These are phyloP conservation scores for Melinopterus prodromus DNA, from an alignment of 2,888 invertebrate species.

Conservation along the genomic window DNA sequence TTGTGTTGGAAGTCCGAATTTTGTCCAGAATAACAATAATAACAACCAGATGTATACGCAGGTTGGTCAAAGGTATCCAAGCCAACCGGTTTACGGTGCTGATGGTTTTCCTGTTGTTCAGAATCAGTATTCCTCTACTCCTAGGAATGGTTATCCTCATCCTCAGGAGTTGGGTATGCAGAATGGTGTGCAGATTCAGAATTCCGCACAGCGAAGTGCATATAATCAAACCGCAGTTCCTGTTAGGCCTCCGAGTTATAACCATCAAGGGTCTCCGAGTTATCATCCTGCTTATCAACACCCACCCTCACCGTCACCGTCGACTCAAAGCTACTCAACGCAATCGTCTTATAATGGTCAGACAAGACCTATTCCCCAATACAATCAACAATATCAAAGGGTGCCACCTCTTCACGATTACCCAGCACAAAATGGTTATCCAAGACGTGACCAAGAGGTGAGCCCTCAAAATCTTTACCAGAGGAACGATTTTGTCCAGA, in stretches of 20 bases:
- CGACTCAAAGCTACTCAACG: conserved; percentile 45
- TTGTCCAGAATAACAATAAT: background rate
- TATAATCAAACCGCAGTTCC: background rate
- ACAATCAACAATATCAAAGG: conserved; percentile 28
- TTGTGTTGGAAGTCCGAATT: background rate
- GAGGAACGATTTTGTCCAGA: conserved; percentile 36
- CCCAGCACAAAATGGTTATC: background rate
- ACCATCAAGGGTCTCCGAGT: conserved; percentile 28
- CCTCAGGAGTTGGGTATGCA: background rate
- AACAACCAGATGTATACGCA: background rate
- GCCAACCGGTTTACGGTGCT: too few relatives aligned
- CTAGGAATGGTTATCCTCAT: conserved; percentile 16
- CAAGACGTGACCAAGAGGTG: background rate
- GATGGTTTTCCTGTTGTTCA: conserved; percentile 26
- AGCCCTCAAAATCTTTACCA: conserved; percentile 17
- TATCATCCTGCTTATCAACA: conserved; percentile 52
- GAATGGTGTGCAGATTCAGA: background rate
- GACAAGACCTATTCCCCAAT: background rate
- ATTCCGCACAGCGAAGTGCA: background rate
- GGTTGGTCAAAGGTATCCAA: background rate
- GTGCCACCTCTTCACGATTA: conserved; percentile 27
- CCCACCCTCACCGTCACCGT: conserved; percentile 54
- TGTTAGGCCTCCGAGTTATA: background rate
- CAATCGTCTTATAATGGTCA: conserved; percentile 28
- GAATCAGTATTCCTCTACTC: conserved; percentile 41